phyloP scores from a whole-genome alignment of 2,113 vertebrate genomes.

The Rhipidura dahli region DNA sequence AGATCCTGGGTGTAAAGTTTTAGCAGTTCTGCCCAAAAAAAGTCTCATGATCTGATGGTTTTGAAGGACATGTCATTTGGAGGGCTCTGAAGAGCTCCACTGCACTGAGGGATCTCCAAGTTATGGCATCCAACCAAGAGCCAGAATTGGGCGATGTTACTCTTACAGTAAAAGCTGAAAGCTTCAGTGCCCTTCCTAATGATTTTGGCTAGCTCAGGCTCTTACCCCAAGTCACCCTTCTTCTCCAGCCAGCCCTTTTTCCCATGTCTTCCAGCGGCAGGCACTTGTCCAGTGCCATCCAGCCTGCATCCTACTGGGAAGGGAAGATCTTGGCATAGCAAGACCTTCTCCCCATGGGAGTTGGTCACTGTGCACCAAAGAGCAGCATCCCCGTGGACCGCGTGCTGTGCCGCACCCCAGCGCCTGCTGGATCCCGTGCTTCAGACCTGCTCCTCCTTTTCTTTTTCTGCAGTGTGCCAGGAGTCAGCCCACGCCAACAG shows the following conservation, averaged over 20 bases:
- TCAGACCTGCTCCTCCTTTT: not conserved
- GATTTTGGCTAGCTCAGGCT: not conserved
- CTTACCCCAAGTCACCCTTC: not conserved
- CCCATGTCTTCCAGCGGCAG: not conserved
- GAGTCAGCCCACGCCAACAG: not conserved
- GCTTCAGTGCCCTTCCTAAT: not conserved
- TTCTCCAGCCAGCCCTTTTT: not conserved
- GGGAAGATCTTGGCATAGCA: not conserved
- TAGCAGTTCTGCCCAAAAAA: not conserved
- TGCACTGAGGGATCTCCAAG: not conserved
- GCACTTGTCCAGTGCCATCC: not conserved
- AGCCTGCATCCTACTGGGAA: not conserved
- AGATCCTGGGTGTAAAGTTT: not conserved
- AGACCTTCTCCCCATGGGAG: not conserved
- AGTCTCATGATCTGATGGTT: not conserved
- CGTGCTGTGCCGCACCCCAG: not conserved
- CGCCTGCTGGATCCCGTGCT: not conserved
- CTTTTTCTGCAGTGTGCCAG: not conserved
- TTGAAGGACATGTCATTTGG: not conserved
- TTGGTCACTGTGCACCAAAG: fast-evolving
- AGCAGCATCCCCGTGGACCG: fast-evolving
- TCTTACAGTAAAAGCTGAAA: not conserved
- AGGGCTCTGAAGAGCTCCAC: not conserved
- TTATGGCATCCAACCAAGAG: not conserved
- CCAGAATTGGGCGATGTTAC: fast-evolving